Base-by-base conservation (phyloP, 2,113 vertebrate species). In the Pimephales promelas region DNA sequence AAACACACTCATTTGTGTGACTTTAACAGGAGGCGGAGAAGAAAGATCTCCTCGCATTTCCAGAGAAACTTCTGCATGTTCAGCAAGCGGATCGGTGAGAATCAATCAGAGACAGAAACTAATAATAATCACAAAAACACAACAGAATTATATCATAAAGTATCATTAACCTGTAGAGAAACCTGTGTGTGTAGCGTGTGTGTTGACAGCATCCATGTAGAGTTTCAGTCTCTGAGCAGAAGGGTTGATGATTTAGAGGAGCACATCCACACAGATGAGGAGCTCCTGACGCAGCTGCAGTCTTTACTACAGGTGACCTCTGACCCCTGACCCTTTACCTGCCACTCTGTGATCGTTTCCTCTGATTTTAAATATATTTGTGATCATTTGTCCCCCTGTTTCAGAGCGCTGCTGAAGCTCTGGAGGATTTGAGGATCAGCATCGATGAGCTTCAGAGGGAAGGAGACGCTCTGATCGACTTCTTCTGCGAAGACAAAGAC, bases 401-500 rank as follows among this genome's bases (percentile, higher is more conserved):
- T 34, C 64, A 84, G 83, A 61, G 20, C 3, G 54, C 97, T 62
- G 18, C 92, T 16, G 92, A 86, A 87, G 95, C 95, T 74, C 92
- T 99, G 56, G 93, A 93, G 31, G 96, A 97, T 61, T 91, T 99
- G 84, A 96, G 97, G 83, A 88, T 84, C 52, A 93, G 94, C 89
- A 94, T 93, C 61, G 87, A 85, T 77, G 94, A 97, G 76, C 92
- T 98, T 76, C 94, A 94, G 31, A 95, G 92, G 16, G 95, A 97
- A 84, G 95, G 96, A 36, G 95, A 94, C 14, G 83, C 94, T 68
- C 95, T 99, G 20, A 97, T 99, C 36, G 97, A 98, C 85, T 99
- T 98, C 90, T 97, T 99, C 88, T 99, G 98, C 76, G 97, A 99
- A 92, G 98, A 99, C 90, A 97, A 96, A 93, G 97, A 97, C 89